Evolutionary conservation across 2,113 vertebrate genomes (phyloP).

Genomic region (Chloropsis hardwickii): DNA sequence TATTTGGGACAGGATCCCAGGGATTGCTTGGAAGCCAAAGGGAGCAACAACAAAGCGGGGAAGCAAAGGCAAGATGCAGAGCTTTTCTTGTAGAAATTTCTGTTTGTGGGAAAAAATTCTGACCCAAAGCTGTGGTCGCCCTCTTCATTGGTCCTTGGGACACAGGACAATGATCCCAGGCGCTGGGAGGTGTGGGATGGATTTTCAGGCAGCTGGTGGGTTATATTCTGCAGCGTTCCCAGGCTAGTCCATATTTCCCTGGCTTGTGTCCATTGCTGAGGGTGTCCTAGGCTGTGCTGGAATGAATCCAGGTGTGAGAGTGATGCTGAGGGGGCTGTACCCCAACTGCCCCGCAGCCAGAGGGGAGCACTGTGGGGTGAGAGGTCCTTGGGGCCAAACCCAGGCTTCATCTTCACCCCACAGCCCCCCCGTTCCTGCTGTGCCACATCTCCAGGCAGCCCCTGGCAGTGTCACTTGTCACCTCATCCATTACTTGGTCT

Average conservation of each 20-base stretch:
- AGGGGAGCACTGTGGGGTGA: background rate
- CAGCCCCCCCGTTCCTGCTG: background rate
- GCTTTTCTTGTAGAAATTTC: background rate
- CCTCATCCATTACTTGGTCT: background rate
- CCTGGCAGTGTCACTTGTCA: background rate
- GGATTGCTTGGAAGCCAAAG: background rate
- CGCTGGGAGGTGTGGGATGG: background rate
- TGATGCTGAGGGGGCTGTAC: background rate
- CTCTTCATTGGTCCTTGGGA: background rate
- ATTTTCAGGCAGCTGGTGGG: background rate
- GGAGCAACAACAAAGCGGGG: accelerated
- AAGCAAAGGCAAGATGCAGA: background rate
- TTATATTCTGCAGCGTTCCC: background rate
- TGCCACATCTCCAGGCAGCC: accelerated
- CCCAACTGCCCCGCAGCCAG: accelerated
- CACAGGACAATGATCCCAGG: accelerated
- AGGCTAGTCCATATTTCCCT: background rate
- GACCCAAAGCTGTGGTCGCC: background rate
- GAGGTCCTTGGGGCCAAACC: background rate
- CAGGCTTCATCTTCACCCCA: background rate
- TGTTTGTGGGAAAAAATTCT: background rate
- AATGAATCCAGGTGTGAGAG: background rate
- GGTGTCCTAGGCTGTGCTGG: background rate
- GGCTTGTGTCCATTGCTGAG: background rate
- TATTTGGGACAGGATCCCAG: background rate